Evolutionary conservation across 2,888 invertebrate species (phyloP).

Genomic region (Eremobia ochroleuca): DNA sequence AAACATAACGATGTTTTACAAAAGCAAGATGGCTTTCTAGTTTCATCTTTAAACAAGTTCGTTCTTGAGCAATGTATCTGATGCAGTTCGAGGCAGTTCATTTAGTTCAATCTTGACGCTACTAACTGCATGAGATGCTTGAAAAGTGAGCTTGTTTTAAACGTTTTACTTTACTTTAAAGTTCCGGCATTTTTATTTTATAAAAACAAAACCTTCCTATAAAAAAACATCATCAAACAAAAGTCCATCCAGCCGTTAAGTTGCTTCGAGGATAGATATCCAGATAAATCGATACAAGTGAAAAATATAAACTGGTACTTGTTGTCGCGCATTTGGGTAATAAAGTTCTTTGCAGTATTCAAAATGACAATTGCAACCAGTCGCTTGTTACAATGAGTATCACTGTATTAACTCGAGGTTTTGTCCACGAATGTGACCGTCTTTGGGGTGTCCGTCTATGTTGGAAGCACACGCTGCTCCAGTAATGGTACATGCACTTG

Average conservation of each 20-base stretch:
- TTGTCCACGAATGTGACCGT: conserved; percentile 3
- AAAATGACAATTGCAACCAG: conserved; percentile 1
- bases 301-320: not conserved
- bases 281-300: not conserved
- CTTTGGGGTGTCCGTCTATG: not conserved
- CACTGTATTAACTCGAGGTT: conserved; percentile 15
- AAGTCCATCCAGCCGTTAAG: no score
- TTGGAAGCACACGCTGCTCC: not conserved
- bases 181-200: not conserved
- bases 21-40: not conserved
- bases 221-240: no score
- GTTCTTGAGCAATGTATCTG: no score
- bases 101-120: no score
- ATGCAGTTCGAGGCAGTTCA: no score
- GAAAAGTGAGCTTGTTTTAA: not conserved
- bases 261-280: not conserved
- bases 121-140: not conserved
- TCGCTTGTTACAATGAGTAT: conserved; percentile 9
- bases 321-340: not conserved
- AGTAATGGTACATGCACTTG: not conserved
- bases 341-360: not conserved
- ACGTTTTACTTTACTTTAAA: not conserved
- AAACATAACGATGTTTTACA: not conserved
- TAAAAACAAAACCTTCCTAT: not conserved
- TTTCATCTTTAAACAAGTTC: not conserved